Conservation (phyloP, 1,140 invertebrate genomes). For the Oedothorax gibbosus region DNA sequence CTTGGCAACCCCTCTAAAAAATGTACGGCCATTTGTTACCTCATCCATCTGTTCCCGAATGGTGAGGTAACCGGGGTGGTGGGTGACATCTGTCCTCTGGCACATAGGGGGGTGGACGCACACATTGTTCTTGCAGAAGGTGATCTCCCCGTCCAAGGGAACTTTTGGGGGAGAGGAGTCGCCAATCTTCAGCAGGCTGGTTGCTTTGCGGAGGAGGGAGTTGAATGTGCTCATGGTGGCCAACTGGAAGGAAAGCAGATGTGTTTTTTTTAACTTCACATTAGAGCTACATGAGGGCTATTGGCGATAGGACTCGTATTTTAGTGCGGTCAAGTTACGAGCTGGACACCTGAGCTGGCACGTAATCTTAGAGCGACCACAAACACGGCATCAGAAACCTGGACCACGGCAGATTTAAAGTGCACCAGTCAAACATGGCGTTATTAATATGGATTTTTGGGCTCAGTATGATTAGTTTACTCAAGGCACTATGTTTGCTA, state of each 20-base stretch:
- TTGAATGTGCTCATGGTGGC: slow-evolving; percentile 54
- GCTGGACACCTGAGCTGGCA: no score
- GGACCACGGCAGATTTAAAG: no score
- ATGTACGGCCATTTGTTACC: neutral
- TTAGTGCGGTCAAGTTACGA: neutral
- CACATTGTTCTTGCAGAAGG: slow-evolving; percentile 92
- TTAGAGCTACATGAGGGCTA: no score
- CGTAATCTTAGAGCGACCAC: no score
- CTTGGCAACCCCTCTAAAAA: no score
- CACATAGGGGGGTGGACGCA: slow-evolving; percentile 91
- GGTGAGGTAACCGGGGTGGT: slow-evolving; percentile 92
- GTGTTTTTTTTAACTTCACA: no score
- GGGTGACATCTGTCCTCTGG: slow-evolving; percentile 73
- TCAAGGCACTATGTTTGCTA: no score
- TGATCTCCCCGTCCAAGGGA: slow-evolving; percentile 78
- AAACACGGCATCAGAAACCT: no score
- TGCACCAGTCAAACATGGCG: no score
- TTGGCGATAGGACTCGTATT: neutral
- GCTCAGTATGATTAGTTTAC: no score
- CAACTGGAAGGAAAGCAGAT: neutral
- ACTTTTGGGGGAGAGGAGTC: slow-evolving; percentile 33
- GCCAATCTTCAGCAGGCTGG: slow-evolving; percentile 53
- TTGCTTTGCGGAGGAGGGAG: slow-evolving; percentile 42
- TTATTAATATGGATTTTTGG: no score
- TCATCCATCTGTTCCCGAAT: slow-evolving; percentile 77